Evolutionary conservation across 2,888 invertebrate genomes (phyloP).

Genomic region (Drosophila diplacantha): DNA sequence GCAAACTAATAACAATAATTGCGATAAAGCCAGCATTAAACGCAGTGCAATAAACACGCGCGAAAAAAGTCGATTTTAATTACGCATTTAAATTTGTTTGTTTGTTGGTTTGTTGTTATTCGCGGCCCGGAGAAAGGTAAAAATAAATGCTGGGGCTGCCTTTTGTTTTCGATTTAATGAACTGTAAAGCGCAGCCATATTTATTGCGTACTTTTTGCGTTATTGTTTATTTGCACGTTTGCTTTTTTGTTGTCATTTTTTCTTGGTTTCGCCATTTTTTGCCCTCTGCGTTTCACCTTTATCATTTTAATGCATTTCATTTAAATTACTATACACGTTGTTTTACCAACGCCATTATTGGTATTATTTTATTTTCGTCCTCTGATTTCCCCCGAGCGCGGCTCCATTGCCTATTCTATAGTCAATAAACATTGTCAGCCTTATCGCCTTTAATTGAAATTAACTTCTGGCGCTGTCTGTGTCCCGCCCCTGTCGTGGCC

Average conservation of each 20-base stretch:
- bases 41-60: slow-evolving; percentile 44
- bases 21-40: slow-evolving; percentile 70
- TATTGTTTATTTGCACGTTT: slow-evolving; percentile 58
- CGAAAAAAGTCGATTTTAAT: slow-evolving; percentile 45
- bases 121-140: slow-evolving; percentile 26
- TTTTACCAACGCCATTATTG: slow-evolving; percentile 56
- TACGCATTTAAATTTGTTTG: slow-evolving; percentile 45
- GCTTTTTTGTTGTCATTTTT: slow-evolving; percentile 18
- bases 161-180: slow-evolving; percentile 71
- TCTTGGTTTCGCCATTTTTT: slow-evolving; percentile 16
- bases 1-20: slow-evolving; percentile 69
- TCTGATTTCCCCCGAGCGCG: slow-evolving; percentile 2
- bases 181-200: slow-evolving; percentile 69
- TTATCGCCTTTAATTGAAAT: slow-evolving; percentile 69
- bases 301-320: slow-evolving; percentile 66
- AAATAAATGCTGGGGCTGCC: slow-evolving; percentile 55
- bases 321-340: slow-evolving; percentile 63
- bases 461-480: slow-evolving; percentile 40
- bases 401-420: slow-evolving; percentile 52
- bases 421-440: slow-evolving; percentile 64
- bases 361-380: slow-evolving; percentile 26
- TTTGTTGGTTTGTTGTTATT: slow-evolving; percentile 31
- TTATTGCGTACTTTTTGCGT: slow-evolving; percentile 60
- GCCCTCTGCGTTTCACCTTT: slow-evolving; percentile 39
- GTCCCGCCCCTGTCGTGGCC: background rate